These are phyloP conservation scores for Oxyruncus cristatus DNA, from an alignment of 2,113 vertebrate genomes.

Conservation along the genomic window DNA sequence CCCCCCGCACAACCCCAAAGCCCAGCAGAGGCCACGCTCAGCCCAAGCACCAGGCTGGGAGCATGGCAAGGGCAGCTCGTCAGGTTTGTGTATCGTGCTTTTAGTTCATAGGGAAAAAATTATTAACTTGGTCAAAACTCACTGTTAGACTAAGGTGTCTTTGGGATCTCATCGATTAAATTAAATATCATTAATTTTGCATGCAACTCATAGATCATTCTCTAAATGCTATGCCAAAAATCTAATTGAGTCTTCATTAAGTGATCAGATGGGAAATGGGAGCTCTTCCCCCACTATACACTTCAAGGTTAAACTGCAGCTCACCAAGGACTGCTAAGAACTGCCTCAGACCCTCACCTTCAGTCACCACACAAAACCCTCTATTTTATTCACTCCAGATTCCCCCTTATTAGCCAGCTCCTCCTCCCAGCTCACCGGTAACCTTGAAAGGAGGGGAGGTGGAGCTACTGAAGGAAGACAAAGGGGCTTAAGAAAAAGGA, in stretches of 20 bases:
- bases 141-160: background rate
- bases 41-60: background rate
- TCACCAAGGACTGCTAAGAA: background rate
- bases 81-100: background rate
- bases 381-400: background rate
- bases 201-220: conserved; percentile 22
- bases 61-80: background rate
- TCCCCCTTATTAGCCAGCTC: background rate
- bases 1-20: background rate
- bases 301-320: conserved; percentile 34
- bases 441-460: background rate
- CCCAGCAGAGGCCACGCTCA: fast-evolving
- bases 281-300: background rate
- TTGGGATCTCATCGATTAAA: conserved; percentile 15
- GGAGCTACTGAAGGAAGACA: background rate
- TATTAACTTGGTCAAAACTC: background rate
- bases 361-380: background rate
- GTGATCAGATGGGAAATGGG: conserved; percentile 1
- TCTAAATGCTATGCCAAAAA: conserved; percentile 33
- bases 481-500: background rate
- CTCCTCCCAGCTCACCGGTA: background rate
- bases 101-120: background rate
- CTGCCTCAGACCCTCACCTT: background rate
- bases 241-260: conserved; percentile 45
- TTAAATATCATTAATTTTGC: conserved; percentile 46